Base-by-base conservation (phyloP, 2,797 vertebrate species). In the Pseudocheirus occidentalis region DNA sequence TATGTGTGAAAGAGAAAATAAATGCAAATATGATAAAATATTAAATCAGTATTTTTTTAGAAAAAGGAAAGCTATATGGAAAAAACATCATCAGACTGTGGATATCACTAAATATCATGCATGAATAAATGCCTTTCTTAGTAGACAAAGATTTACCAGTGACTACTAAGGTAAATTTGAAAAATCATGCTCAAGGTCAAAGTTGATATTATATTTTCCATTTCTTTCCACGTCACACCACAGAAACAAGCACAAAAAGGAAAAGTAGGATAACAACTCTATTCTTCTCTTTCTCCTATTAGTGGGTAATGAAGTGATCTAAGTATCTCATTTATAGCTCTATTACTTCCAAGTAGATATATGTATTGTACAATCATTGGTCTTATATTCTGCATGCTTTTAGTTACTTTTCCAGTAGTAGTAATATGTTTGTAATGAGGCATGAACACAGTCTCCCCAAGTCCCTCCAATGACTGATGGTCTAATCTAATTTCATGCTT, bases 381-480 rank as follows among this genome's bases (percentile, higher is more conserved):
- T 81, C 66, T 81, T 81, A 24, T 81, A 46, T 21, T 81, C n/a
- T 81, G 18, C 40, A 1, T 87, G 73, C 21, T 87, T 87, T 87
- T 87, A 87, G 73, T 87, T 46, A 27, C 40, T 87, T 73, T 73
- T 21, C 73, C 73, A 87, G 40, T 87, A 87, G 73, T 87, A 46
- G 73, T 87, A 87, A 87, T 27, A 81, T 87, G 73, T 87, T 87
- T 87, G 73, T 87, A 87, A 87, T 87, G 73, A 87, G 40, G 40
- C 73, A 87, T 46, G 73, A 87, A 87, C 40, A 87, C n/a, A 87
- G 40, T 87, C 9, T 87, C 40, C 73, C 40, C 40, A 87, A 87
- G 21, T 87, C 73, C 40, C 21, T 87, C 21, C 73, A 87, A 87
- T 87, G 40, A 87, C 40, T 87, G 40, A 87, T 87, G 73, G 18